Conservation (phyloP, 2,888 invertebrate species). For the Lepidocyrtoides sp. region DNA sequence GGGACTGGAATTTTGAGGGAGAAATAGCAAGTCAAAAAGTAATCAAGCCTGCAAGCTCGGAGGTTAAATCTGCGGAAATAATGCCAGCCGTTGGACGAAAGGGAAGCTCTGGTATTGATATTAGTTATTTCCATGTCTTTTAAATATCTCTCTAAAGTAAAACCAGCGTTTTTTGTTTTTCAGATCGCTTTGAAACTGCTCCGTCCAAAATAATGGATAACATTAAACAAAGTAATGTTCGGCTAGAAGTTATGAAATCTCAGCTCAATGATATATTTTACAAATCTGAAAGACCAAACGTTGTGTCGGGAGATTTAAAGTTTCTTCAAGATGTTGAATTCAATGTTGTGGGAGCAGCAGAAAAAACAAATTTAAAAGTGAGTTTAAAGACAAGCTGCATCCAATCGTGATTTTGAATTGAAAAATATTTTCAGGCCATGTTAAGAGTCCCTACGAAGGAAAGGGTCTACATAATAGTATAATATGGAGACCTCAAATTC, state of each 20-base stretch:
- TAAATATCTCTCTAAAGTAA: too few relatives aligned
- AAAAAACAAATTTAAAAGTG: constrained; percentile 36
- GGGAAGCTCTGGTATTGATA: constrained; percentile 54
- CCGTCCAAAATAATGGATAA: constrained; percentile 63
- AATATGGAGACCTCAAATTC: too few relatives aligned
- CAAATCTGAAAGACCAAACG: constrained; percentile 5
- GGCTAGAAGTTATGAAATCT: constrained; percentile 28
- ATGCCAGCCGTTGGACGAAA: constrained; percentile 57
- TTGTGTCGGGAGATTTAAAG: constrained; percentile 46
- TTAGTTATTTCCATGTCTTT: too few relatives aligned
- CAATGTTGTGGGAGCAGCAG: neutral
- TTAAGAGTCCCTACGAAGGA: too few relatives aligned
- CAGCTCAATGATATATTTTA: constrained; percentile 40
- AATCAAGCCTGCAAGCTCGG: constrained; percentile 28
- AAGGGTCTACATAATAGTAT: too few relatives aligned
- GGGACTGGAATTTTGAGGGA: constrained; percentile 66
- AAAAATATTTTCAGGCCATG: too few relatives aligned
- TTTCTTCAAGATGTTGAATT: constrained; percentile 37
- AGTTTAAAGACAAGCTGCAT: too few relatives aligned
- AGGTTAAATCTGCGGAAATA: constrained; percentile 52
- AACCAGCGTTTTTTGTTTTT: too few relatives aligned
- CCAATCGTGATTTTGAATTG: too few relatives aligned
- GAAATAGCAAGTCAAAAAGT: constrained; percentile 54
- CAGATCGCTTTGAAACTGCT: constrained; percentile 28
- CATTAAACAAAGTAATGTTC: constrained; percentile 16